phyloP scores from a whole-genome alignment of 2,113 vertebrate species.

The Notarius quadriscutis region DNA sequence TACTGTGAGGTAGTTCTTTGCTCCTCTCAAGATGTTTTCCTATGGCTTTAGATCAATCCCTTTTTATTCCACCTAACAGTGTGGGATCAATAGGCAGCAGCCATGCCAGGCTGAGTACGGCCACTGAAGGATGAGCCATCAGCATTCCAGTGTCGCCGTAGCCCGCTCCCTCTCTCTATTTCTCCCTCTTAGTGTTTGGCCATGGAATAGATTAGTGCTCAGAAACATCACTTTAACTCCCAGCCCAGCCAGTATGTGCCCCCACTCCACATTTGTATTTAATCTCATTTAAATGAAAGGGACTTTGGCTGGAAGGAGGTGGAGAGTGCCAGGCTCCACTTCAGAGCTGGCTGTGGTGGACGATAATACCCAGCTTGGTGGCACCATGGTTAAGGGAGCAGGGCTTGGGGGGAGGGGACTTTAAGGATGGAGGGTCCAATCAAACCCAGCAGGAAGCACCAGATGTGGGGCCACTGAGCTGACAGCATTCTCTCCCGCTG shows the following conservation, averaged over 20 bases:
- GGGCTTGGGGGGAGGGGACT: conserved; percentile 38
- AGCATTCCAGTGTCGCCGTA: neutral
- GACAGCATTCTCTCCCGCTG: conserved; percentile 71
- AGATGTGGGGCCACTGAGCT: conserved; percentile 76
- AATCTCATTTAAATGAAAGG: conserved; percentile 72
- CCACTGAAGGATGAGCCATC: conserved; percentile 41
- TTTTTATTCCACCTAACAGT: conserved; percentile 52
- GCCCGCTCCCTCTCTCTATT: conserved; percentile 14
- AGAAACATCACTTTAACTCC: conserved; percentile 51
- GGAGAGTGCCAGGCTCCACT: conserved; percentile 65
- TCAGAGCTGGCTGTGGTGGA: conserved; percentile 60
- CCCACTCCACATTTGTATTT: conserved; percentile 59
- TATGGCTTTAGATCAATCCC: conserved; percentile 53
- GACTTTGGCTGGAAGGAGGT: conserved; percentile 66
- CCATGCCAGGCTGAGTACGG: conserved; percentile 32
- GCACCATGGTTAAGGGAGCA: conserved; percentile 56
- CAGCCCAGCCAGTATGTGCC: conserved; percentile 52
- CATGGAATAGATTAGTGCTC: conserved; percentile 46
- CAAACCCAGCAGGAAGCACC: conserved; percentile 74
- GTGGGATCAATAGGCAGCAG: conserved; percentile 39
- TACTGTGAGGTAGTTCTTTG: conserved; percentile 44
- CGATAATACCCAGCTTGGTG: conserved; percentile 65
- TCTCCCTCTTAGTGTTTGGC: conserved; percentile 40
- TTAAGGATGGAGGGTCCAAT: conserved; percentile 55
- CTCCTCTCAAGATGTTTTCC: conserved; percentile 46